Percentiles rank a stretch among this genome's conserved stretches.
These are phyloP conservation scores for Acipenser transmontanus DNA, from an alignment of 2,797 vertebrate genomes.

Conservation along the genomic window DNA sequence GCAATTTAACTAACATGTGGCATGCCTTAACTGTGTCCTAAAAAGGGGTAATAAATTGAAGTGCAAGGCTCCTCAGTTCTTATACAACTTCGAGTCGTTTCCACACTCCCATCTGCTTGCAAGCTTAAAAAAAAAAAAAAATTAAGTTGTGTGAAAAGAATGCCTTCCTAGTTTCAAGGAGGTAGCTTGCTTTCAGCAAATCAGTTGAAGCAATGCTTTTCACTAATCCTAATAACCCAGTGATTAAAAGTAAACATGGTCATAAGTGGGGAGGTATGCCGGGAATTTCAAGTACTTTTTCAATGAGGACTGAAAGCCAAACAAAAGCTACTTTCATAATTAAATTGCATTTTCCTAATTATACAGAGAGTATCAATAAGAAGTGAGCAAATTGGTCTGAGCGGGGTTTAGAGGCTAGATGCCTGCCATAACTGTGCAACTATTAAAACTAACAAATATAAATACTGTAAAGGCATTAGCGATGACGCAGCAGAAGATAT, in stretches of 20 bases:
- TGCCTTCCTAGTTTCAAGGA: constrained; percentile 48
- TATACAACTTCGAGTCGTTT: constrained; percentile 41
- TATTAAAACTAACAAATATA: constrained; percentile 2
- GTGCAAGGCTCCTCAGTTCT: constrained; percentile 18
- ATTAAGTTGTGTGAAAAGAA: constrained; percentile 42
- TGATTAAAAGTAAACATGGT: constrained; percentile 77
- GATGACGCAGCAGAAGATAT: background rate
- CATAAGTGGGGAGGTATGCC: constrained; percentile 74
- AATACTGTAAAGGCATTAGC: background rate
- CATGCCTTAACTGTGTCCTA: constrained; percentile 27
- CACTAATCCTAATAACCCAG: constrained; percentile 69
- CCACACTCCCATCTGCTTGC: constrained; percentile 17
- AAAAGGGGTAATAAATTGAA: constrained; percentile 8
- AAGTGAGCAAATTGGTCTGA: constrained; percentile 45
- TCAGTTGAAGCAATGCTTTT: constrained; percentile 75
- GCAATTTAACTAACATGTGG: constrained; percentile 14
- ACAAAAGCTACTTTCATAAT: constrained; percentile 49
- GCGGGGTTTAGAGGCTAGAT: constrained; percentile 28
- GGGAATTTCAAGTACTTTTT: constrained; percentile 84
- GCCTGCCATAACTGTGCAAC: constrained; percentile 13
- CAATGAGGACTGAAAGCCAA: constrained; percentile 60
- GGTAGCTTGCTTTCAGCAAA: constrained; percentile 70
- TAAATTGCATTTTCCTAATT: constrained; percentile 37
- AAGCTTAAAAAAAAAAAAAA: constrained; percentile 18
- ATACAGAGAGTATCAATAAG: constrained; percentile 32